These are phyloP conservation scores for Leptogaster cylindrica DNA, from an alignment of 2,888 invertebrate species.

Conservation along the genomic window DNA sequence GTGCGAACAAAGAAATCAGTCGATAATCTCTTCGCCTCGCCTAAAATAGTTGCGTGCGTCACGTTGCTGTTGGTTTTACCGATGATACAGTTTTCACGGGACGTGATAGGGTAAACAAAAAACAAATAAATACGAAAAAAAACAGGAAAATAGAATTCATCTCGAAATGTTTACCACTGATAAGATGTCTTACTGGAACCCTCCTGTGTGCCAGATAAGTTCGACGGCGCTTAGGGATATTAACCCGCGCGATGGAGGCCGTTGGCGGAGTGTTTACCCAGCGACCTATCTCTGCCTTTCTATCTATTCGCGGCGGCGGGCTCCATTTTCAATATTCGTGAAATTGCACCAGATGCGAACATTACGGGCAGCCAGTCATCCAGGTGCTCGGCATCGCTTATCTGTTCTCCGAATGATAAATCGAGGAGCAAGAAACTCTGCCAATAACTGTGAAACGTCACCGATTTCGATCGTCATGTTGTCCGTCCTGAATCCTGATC, in stretches of 20 bases:
- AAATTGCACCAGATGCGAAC: not conserved
- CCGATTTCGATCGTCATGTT: constrained; percentile 20
- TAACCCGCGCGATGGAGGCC: not conserved
- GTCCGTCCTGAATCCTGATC: not conserved
- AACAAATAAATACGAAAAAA: too few relatives aligned
- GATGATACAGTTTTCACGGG: constrained; percentile 19
- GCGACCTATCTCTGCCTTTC: not conserved
- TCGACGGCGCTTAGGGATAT: not conserved
- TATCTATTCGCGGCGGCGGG: not conserved
- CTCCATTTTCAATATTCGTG: constrained; percentile 3
- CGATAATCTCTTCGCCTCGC: constrained; percentile 19
- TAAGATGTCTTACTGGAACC: constrained; percentile 12
- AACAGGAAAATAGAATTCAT: constrained; percentile 12
- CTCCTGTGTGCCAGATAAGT: not conserved
- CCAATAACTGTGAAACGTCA: not conserved
- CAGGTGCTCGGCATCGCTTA: constrained; percentile 36
- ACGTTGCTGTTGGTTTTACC: constrained; percentile 17
- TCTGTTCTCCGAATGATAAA: constrained; percentile 27
- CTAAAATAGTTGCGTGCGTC: constrained; percentile 17
- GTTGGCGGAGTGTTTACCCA: too few relatives aligned
- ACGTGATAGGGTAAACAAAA: too few relatives aligned
- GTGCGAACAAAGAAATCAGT: not conserved
- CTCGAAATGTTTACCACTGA: constrained; percentile 5
- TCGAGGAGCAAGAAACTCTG: constrained; percentile 2
- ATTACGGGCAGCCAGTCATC: constrained; percentile 16